These are phyloP conservation scores for Heliconius hermathena DNA, from an alignment of 1,140 invertebrate genomes.

Conservation along the genomic window DNA sequence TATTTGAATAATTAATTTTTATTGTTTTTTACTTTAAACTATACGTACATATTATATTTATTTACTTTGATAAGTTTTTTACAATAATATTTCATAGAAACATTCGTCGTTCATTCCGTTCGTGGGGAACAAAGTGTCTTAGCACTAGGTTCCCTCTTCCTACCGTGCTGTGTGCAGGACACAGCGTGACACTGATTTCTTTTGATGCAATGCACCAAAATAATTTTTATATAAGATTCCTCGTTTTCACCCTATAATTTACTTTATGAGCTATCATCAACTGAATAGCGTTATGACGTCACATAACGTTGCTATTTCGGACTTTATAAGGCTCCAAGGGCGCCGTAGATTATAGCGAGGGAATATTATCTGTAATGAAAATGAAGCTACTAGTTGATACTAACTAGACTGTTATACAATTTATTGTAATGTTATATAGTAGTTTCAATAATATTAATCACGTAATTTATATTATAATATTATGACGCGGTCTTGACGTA, in stretches of 20 bases:
- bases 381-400: constrained; percentile 12
- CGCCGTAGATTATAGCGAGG: constrained; percentile 26
- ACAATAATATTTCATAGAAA: too few relatives aligned
- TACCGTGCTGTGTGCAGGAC: too few relatives aligned
- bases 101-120: too few relatives aligned
- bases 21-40: too few relatives aligned
- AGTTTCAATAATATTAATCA: neutral
- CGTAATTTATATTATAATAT: constrained; percentile 1
- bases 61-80: too few relatives aligned
- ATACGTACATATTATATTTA: too few relatives aligned
- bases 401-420: constrained; percentile 13
- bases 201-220: constrained; percentile 8
- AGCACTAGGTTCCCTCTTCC: too few relatives aligned
- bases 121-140: too few relatives aligned
- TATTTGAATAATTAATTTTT: too few relatives aligned
- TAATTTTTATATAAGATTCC: neutral
- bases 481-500: too few relatives aligned
- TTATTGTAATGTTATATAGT: neutral
- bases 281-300: constrained; percentile 49
- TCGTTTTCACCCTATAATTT: constrained; percentile 35
- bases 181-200: too few relatives aligned
- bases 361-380: constrained; percentile 33
- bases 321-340: constrained; percentile 25
- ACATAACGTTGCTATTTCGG: constrained; percentile 38
- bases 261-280: constrained; percentile 47